Percentiles rank a stretch among this genome's conserved stretches.
Conservation (phyloP, 2,797 vertebrate species). For the Oreonectes daqikongensis region DNA sequence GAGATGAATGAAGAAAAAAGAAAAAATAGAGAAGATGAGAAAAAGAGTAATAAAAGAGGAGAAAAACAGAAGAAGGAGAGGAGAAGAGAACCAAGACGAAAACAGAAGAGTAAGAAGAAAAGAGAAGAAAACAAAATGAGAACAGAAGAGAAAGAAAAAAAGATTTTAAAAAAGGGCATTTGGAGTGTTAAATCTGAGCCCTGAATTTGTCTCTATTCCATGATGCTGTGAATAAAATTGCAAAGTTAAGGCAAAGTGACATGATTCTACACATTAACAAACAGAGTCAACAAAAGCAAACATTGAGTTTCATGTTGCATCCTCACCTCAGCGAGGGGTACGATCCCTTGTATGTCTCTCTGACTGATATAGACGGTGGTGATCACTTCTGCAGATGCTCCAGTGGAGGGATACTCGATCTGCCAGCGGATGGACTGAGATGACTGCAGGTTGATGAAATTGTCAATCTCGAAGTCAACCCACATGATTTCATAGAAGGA, state of each 20-base stretch:
- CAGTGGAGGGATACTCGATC: constrained; percentile 82
- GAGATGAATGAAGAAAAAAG: background rate
- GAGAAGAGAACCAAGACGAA: background rate
- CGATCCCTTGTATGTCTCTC: constrained; percentile 86
- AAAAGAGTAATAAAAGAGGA: background rate
- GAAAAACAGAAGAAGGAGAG: background rate
- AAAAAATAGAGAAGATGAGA: background rate
- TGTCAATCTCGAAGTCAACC: constrained; percentile 92
- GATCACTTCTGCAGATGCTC: constrained; percentile 78
- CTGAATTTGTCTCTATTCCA: background rate
- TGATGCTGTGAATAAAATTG: background rate
- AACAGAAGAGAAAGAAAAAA: no score
- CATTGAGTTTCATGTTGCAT: background rate
- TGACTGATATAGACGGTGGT: constrained; percentile 90
- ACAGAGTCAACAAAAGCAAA: background rate
- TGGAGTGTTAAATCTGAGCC: background rate
- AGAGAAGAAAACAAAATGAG: no score
- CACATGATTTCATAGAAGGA: constrained; percentile 89
- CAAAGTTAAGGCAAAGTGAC: background rate
- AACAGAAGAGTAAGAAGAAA: background rate
- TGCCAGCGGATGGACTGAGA: constrained; percentile 93
- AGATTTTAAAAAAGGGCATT: background rate
- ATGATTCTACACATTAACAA: background rate
- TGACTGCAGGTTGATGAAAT: constrained; percentile 82
- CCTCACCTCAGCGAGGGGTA: constrained; percentile 88